phyloP scores from a whole-genome alignment of 1,140 invertebrate species.

The Popillia japonica region DNA sequence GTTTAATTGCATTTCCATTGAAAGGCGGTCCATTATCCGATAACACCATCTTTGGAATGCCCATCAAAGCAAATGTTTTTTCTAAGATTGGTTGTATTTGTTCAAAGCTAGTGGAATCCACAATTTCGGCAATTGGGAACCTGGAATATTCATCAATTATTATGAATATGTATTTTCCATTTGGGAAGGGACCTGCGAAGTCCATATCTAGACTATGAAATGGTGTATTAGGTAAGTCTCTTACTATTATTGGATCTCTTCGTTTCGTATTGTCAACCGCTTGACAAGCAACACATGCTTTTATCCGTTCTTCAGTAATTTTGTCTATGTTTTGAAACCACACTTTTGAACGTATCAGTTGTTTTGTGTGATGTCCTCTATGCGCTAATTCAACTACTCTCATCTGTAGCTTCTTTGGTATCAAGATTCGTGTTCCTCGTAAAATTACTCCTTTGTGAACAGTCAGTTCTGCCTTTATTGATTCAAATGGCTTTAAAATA shows the following conservation, averaged over 20 bases:
- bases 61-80: too few species aligned
- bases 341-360: slow-evolving; percentile 52
- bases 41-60: slow-evolving; percentile 51
- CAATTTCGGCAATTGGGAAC: slow-evolving; percentile 34
- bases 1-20: slow-evolving; percentile 39
- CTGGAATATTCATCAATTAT: slow-evolving; percentile 40
- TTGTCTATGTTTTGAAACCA: slow-evolving; percentile 56
- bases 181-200: slow-evolving; percentile 41
- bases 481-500: slow-evolving; percentile 22
- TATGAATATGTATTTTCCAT: slow-evolving; percentile 38
- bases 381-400: too few species aligned
- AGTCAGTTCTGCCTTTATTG: slow-evolving; percentile 37
- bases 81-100: slow-evolving; percentile 33
- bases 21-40: too few species aligned
- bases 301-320: slow-evolving; percentile 41
- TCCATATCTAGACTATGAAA: too few species aligned
- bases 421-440: too few species aligned
- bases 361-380: slow-evolving; percentile 54
- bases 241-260: slow-evolving; percentile 28
- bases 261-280: slow-evolving; percentile 37
- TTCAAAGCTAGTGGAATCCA: slow-evolving; percentile 24
- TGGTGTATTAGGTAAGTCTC: slow-evolving; percentile 31
- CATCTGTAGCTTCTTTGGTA: too few species aligned
- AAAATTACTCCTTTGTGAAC: slow-evolving; percentile 16
- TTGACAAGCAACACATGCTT: too few species aligned